These are phyloP conservation scores for Thaumatotibia leucotreta DNA, from an alignment of 1,140 invertebrate species.

Conservation along the genomic window DNA sequence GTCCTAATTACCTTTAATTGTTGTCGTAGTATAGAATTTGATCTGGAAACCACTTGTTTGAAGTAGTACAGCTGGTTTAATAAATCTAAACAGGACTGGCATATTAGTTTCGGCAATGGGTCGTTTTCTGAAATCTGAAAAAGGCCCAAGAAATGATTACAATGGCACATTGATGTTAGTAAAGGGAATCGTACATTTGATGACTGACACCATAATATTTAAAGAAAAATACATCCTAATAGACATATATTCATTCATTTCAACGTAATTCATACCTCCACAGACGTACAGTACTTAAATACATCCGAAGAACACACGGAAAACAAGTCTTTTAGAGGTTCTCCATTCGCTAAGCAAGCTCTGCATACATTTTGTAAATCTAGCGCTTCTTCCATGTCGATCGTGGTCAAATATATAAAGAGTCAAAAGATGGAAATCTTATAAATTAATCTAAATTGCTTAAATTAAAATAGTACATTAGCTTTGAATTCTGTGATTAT, in stretches of 20 bases:
- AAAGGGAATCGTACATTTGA: too few species aligned
- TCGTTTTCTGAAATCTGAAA: slow-evolving; percentile 62
- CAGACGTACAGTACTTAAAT: slow-evolving; percentile 71
- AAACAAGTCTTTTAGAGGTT: slow-evolving; percentile 65
- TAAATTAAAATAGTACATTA: not conserved
- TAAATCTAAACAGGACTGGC: slow-evolving; percentile 60
- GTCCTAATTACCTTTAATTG: slow-evolving; percentile 26
- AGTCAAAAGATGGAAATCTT: too few species aligned
- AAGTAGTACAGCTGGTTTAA: slow-evolving; percentile 68
- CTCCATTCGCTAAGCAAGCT: slow-evolving; percentile 60
- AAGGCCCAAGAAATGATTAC: not conserved
- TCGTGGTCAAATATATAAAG: not conserved
- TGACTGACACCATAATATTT: too few species aligned
- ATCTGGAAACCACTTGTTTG: slow-evolving; percentile 65
- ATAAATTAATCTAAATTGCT: not conserved
- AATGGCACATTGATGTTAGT: not conserved
- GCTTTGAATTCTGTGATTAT: too few species aligned
- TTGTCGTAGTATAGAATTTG: slow-evolving; percentile 60
- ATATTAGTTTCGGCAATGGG: slow-evolving; percentile 60
- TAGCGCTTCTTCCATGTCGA: slow-evolving; percentile 42
- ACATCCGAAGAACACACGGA: slow-evolving; percentile 60
- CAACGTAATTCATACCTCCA: slow-evolving; percentile 49
- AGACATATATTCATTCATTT: too few species aligned
- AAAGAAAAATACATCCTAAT: too few species aligned
- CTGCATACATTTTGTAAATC: slow-evolving; percentile 69